Conservation (phyloP, 35 echinoderm and acorn worm species). For the Apostichopus californicus region DNA sequence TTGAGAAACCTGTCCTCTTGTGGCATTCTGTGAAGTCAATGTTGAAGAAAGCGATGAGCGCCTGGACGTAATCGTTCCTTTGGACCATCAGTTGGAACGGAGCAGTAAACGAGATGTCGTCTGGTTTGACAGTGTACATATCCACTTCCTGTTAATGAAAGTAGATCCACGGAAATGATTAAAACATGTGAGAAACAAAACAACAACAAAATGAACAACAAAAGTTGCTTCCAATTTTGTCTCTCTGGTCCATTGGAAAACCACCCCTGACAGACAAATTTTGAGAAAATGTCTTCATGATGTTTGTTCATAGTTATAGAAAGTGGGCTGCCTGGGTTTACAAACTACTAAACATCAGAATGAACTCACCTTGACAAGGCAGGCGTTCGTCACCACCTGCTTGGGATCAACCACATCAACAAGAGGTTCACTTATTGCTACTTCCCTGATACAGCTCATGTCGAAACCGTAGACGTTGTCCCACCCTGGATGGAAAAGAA, state of each 20-base stretch:
- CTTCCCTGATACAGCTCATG: constrained; percentile 97
- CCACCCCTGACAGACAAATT: too few species aligned
- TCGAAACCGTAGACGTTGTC: constrained; percentile 98
- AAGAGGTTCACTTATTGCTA: constrained; percentile 89
- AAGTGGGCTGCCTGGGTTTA: not conserved
- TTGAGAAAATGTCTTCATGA: too few species aligned
- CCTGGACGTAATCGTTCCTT: constrained; percentile 96
- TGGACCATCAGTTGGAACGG: constrained; percentile 81
- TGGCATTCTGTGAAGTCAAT: constrained; percentile 98
- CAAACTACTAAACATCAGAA: not conserved
- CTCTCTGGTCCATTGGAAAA: not conserved
- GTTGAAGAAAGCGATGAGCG: constrained; percentile 94
- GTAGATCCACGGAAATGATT: not conserved
- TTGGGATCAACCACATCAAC: constrained; percentile 95
- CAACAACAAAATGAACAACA: not conserved
- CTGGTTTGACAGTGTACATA: constrained; percentile 90
- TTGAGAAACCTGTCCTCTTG: constrained; percentile 96
- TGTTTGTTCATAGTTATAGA: too few species aligned
- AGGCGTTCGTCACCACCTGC: constrained; percentile 88
- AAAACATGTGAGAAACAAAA: not conserved
- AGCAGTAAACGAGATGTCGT: constrained; percentile 75
- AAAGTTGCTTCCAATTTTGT: not conserved
- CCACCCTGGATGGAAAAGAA: constrained; percentile 78
- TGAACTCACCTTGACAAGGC: constrained; percentile 83
- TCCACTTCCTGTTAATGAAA: constrained; percentile 75